Evolutionary conservation across 2,797 vertebrate species (phyloP), one percentile per base, ranked within the genome.

Genomic region (Harpagifer antarcticus): DNA sequence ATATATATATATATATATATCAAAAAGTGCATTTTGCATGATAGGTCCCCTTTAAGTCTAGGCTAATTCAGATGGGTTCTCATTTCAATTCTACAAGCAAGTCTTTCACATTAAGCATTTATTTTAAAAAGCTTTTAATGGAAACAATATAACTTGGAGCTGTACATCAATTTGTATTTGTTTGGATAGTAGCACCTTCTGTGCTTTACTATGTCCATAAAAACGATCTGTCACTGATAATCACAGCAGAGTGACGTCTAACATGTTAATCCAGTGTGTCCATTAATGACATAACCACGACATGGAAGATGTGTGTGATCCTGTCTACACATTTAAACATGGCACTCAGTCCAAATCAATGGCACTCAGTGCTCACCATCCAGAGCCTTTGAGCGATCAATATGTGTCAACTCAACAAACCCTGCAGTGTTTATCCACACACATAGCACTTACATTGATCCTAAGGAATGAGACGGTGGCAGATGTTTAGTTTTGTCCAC

Each of bases 291-390:
- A 71, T 78, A 62, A 71, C 57, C 69, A 79, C 62, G 78, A 54
- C 59, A 61, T 8, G 68, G 55, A 88, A 87, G 72, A 82, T 69
- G 76, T 61, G n/a, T 63, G 69, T 81, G 85, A 79, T 84, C 72
- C 79, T 43, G 52, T 78, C 76, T 15, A 72, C 81, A 81, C 82
- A 66, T 87, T 76, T 83, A 81, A 93, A 91, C 76, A 82, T 82
- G 53, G 73, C 80, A 86, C 87, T 92, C 85, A 79, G 78, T 78
- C 76, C 53, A 74, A 93, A 91, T 93, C 92, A 92, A 89, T 91
- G 82, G 52, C 78, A 82, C 88, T 87, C 74, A 73, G 76, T 52
- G 68, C 86, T 86, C 31, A 9, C 74, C 85, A 87, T 88, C 83
- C 87, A 89, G 71, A 88, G 80, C 67, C 82, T 89, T 78, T 68